Conservation (phyloP, 2,797 vertebrate genomes). For the Limnodromus scolopaceus region DNA sequence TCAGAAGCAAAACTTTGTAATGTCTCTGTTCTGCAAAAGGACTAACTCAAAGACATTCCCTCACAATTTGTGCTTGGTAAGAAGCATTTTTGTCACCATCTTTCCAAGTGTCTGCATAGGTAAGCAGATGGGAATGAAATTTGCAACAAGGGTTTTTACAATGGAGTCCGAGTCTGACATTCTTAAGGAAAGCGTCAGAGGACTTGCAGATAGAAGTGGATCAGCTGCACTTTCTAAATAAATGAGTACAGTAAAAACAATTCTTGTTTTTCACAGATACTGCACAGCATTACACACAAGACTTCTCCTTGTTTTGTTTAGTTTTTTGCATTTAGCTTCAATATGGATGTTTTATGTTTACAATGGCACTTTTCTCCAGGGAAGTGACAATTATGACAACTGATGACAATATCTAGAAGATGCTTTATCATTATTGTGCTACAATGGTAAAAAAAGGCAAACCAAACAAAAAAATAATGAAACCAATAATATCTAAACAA, state of each 20-base stretch:
- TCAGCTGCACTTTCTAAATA: not conserved
- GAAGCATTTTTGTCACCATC: not conserved
- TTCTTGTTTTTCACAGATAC: not conserved
- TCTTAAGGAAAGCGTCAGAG: not conserved
- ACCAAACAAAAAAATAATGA: not conserved
- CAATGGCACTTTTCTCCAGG: not conserved
- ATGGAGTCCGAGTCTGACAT: not conserved
- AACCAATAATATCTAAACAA: not conserved
- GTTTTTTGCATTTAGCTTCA: not conserved
- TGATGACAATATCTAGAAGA: not conserved
- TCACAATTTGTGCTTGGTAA: not conserved
- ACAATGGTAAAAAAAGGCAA: not conserved
- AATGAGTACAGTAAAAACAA: not conserved
- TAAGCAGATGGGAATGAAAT: not conserved
- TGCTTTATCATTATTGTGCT: not conserved
- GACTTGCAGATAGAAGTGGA: not conserved
- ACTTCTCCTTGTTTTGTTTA: not conserved
- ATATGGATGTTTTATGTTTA: not conserved
- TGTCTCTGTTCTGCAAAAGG: not conserved
- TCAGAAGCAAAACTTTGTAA: not conserved
- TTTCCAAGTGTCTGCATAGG: not conserved
- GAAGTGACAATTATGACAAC: not conserved
- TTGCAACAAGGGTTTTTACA: not conserved
- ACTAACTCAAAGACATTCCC: not conserved
- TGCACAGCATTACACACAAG: not conserved